These are phyloP conservation scores for Clanis bilineata DNA, from an alignment of 2,888 invertebrate species.

Conservation along the genomic window DNA sequence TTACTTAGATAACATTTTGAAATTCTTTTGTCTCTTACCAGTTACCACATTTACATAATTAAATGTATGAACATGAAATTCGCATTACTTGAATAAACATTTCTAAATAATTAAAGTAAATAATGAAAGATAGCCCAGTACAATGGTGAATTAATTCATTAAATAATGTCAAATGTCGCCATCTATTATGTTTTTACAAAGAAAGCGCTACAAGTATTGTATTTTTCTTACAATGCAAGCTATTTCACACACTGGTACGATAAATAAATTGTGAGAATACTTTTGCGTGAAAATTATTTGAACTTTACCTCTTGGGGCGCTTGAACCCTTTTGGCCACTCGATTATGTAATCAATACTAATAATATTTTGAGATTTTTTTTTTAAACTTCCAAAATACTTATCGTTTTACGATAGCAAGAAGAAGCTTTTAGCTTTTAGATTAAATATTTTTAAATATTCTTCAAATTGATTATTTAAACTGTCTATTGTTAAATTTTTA, in stretches of 20 bases:
- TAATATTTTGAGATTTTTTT: background rate
- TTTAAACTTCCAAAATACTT: too few relatives aligned
- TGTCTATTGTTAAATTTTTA: too few relatives aligned
- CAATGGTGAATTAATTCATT: background rate
- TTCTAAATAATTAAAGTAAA: background rate
- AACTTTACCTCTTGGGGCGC: background rate
- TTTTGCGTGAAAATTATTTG: background rate
- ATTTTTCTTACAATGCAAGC: background rate
- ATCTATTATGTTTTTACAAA: conserved; percentile 5
- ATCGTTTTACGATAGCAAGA: too few relatives aligned
- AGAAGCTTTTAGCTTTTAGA: too few relatives aligned
- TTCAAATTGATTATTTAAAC: too few relatives aligned
- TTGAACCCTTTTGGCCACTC: background rate
- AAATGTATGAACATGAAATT: background rate
- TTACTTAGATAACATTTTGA: background rate
- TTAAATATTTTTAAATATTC: too few relatives aligned
- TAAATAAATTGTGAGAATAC: background rate
- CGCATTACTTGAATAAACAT: background rate
- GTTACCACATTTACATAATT: background rate
- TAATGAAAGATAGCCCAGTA: background rate
- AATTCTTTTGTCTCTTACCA: background rate
- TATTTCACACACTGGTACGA: background rate
- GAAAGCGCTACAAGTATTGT: background rate
- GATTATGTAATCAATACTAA: background rate
- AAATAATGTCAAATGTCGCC: background rate